Evolutionary conservation across 2,113 vertebrate species (phyloP).

Genomic region (Cinclus cinclus): DNA sequence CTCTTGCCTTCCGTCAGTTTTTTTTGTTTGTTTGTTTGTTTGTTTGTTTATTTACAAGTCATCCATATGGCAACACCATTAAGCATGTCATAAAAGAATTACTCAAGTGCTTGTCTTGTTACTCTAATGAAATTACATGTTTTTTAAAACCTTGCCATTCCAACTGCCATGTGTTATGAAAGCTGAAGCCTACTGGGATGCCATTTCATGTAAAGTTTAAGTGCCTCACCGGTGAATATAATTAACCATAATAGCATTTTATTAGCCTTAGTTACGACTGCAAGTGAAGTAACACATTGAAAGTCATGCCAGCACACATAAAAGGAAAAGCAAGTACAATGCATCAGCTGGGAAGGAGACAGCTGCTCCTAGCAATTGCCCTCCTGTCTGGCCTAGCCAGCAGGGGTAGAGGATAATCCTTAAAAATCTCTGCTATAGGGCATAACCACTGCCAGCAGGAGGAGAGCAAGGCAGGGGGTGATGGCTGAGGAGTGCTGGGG

Average conservation of each 20-base stretch:
- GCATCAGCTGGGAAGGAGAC: constrained; percentile 29
- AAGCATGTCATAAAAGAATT: constrained; percentile 17
- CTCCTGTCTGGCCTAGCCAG: constrained; percentile 44
- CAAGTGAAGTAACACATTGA: constrained; percentile 21
- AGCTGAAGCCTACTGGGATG: constrained; percentile 37
- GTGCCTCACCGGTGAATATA: constrained; percentile 25
- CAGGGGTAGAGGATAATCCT: constrained; percentile 45
- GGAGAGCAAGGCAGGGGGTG: background rate
- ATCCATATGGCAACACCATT: constrained; percentile 42
- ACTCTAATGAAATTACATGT: constrained; percentile 54
- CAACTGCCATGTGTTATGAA: constrained; percentile 36
- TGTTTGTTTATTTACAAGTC: constrained; percentile 27
- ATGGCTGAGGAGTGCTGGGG: background rate
- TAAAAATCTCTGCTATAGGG: constrained; percentile 21
- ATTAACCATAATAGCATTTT: constrained; percentile 63
- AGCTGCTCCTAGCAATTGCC: constrained; percentile 34
- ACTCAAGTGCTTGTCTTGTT: constrained; percentile 27
- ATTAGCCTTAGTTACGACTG: constrained; percentile 41
- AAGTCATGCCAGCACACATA: constrained; percentile 30
- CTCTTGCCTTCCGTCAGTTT: background rate
- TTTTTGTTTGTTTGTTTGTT: background rate
- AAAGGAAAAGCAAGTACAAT: constrained; percentile 21
- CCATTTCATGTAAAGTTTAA: constrained; percentile 62
- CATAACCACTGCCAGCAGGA: background rate
- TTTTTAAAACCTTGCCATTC: constrained; percentile 43